Base-by-base conservation (phyloP, 1,140 invertebrate species). In the Aradophagus sp. region DNA sequence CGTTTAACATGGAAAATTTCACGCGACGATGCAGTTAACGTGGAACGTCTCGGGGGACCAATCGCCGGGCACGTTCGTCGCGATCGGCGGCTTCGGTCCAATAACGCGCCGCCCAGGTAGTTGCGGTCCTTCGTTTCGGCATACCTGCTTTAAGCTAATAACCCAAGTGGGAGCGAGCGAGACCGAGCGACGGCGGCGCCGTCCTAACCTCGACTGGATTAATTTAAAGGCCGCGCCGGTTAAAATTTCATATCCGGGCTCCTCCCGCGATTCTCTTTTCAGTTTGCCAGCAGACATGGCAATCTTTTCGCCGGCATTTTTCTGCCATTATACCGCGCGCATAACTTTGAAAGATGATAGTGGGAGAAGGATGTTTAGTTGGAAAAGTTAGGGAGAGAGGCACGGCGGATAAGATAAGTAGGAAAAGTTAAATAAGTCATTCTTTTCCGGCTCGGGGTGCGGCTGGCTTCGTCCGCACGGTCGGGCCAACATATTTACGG, bases 131-230 rank as follows among this genome's bases (percentile, higher is more conserved):
- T 65, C 50, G 34, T 50, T 66, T 56, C 36, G 44, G 15, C 61
- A 56, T 56, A 55, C 26, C 52, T 38, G 42, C 61, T 66, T 65
- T 65, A 65, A 65, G 61, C 27, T 48, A 55, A 55, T 65, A 65
- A 65, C 10, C 32, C 10, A 26, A 45, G 23, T 38, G 39, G 31
- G 19, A 5, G 26, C 31, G 39, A 39, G n/a, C n/a, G n/a, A n/a
- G n/a, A n/a, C n/a, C n/a, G n/a, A n/a, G n/a, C n/a, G n/a, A n/a
- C n/a, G n/a, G n/a, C n/a, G n/a, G n/a, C n/a, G n/a, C 47, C 53
- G 26, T 50, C 13, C 47, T 20, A 39, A 53, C 36, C 11, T 11
- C 17, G 15, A 39, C 39, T 53, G 39, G 41, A 63, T 53, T 41
- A 44, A 44, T 45, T 62, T 61, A 38, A 58, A 20, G 32, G 34